Evolutionary conservation across 2,797 vertebrate species (phyloP), one percentile per base, ranked within the genome.

Genomic region (Denticeps clupeoides): DNA sequence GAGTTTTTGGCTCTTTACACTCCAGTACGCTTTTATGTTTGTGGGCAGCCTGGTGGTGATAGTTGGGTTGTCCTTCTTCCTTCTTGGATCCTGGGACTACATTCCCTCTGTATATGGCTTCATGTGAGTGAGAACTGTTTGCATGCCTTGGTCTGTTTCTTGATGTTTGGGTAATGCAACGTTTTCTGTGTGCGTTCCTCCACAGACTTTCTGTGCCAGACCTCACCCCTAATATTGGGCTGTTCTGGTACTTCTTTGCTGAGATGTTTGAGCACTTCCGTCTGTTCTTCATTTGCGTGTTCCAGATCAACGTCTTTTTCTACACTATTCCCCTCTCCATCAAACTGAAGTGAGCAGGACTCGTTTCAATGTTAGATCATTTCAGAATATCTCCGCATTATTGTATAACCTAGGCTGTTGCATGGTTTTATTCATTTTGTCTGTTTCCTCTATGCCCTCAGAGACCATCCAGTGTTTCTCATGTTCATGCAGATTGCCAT

Each of bases 261-360:
- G 95, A 99, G 83, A 96, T 98, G 93, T 99, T 99, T 49, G 92
- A 98, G 44, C 95, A 99, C 73, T 99, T 99, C 41, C 90, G 93
- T 51, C 85, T 95, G 63, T 98, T 98, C 80, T 99, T 98, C 60
- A 85, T 97, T 19, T 99, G 92, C 26, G 91, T 99, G 26, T 99
- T 99, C 74, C 95, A 99, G 82, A 97, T 99, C 77, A 98, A 98
- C 22, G 80, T 93, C 12, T 97, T 99, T 75, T 93, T 99, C 82
- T 99, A 99, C 79, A 95, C 89, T 64, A 72, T 97, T 55, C 95
- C 95, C 4, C 84, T 99, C 67, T 87, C 91, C 60, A 81, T 99
- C 73, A 97, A 97, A 61, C 84, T 99, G 13, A 97, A 90, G 95
- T 97, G 80, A 84, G 87, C n/a, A n/a, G n/a, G n/a, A n/a, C n/a